Evolutionary conservation across 2,113 vertebrate species (phyloP), one percentile per base, ranked within the genome.

Genomic region (Platysteira castanea): DNA sequence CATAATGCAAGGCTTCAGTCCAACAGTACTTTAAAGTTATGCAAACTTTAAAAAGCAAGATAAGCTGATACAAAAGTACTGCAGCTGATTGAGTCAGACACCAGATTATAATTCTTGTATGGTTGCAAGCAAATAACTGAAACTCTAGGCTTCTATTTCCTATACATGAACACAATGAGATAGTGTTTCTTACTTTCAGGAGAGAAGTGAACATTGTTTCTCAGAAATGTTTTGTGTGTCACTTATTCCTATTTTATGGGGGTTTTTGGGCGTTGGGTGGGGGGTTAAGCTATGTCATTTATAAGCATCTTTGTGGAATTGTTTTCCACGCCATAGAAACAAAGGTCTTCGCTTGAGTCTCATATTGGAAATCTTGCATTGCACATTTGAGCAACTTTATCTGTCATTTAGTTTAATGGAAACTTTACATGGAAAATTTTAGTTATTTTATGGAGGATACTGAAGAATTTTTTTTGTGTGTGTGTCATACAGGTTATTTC

Each of bases 201-300:
- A 49, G 64, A 70, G 35, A 93, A 94, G 13, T 46, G n/a, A 75
- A 42, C 13, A 27, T 41, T 84, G 37, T 87, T 84, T 81, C 82
- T 70, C 37, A 65, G 41, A 78, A 91, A 85, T 52, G 37, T 49
- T 10, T 35, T 54, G 7, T 81, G n/a, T 91, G 27, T 59, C 24
- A 23, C 67, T 86, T 81, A 70, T 86, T 95, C 20, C 28, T n/a
- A 31, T 70, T 52, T 54, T 67, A 53, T 57, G 41, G 37, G 16
- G 5, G 0, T 9, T 56, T 88, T 64, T 8, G n/a, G 63, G 31
- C 0, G 0, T 46, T 44, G 63, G 46, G 44, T 47, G 44, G 35
- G 17, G 9, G 11, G 6, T 74, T 84, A 37, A 61, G 41, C 19
- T 56, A 16, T 75, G 30, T 39, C 0, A 0, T 80, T 31, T 80